Percentiles rank a stretch among this genome's conserved stretches.
Evolutionary conservation across 23 tunicate species (phyloP).

Genomic region (Phallusia fumigata): DNA sequence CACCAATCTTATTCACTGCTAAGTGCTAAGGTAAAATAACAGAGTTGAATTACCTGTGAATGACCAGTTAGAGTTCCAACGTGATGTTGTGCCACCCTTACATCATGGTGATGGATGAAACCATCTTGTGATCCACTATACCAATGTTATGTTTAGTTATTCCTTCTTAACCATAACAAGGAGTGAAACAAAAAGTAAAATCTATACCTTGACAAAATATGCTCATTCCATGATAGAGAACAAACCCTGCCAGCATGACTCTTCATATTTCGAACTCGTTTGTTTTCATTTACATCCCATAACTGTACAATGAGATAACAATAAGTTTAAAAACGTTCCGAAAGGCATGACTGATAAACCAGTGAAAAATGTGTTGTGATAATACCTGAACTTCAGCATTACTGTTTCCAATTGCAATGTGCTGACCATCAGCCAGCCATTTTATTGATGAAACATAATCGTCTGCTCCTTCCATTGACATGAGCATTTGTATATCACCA

Average conservation of each 20-base stretch:
- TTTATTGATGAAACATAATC: slow-evolving; percentile 69
- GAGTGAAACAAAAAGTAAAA: background rate
- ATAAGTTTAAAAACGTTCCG: no score
- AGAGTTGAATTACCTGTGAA: slow-evolving; percentile 41
- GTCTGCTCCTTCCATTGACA: slow-evolving; percentile 55
- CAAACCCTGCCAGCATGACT: slow-evolving; percentile 79
- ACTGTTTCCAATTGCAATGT: slow-evolving; percentile 83
- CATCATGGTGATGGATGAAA: slow-evolving; percentile 80
- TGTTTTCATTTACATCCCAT: slow-evolving; percentile 75
- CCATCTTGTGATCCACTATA: slow-evolving; percentile 86
- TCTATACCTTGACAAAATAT: slow-evolving; percentile 63
- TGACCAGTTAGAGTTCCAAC: slow-evolving; percentile 68
- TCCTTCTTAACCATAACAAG: background rate
- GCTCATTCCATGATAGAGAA: slow-evolving; percentile 73
- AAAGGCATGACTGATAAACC: no score
- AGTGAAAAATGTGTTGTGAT: background rate
- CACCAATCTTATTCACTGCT: no score
- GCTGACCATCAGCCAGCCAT: slow-evolving; percentile 82
- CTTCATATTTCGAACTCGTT: slow-evolving; percentile 79
- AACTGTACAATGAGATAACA: slow-evolving; percentile 35
- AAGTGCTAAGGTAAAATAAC: no score
- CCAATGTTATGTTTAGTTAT: background rate
- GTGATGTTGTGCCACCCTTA: slow-evolving; percentile 65
- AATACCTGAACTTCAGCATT: slow-evolving; percentile 83
- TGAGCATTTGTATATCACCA: slow-evolving; percentile 75